Conservation (phyloP, 2,113 vertebrate species). For the Origma solitaria region DNA sequence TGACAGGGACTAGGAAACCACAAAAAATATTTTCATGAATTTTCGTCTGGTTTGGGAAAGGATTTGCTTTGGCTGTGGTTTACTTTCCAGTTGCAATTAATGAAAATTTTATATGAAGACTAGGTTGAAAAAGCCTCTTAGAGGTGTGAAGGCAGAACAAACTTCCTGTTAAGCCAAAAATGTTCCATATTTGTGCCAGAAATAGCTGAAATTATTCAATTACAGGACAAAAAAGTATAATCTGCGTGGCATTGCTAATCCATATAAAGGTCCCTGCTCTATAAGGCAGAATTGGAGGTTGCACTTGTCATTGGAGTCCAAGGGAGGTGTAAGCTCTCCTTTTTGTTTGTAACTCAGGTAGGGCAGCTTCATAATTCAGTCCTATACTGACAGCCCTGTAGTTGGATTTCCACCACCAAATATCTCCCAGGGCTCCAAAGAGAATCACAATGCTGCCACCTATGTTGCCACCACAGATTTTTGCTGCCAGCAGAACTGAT, state of each 20-base stretch:
- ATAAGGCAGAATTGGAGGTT: neutral
- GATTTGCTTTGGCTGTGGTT: neutral
- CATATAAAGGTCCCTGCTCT: neutral
- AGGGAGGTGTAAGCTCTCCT: neutral
- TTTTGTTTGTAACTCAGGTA: neutral
- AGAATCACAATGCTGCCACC: neutral
- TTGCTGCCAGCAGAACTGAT: neutral
- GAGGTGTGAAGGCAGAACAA: fast-evolving
- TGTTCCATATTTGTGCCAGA: neutral
- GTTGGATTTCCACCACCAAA: neutral
- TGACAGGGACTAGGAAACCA: neutral
- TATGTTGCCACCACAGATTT: neutral
- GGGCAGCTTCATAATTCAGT: neutral
- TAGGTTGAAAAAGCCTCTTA: neutral
- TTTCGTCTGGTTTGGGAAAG: neutral
- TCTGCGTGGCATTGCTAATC: neutral
- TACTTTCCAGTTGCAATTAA: neutral
- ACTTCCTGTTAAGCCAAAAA: neutral
- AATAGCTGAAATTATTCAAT: neutral
- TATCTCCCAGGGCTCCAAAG: neutral
- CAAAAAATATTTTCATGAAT: neutral
- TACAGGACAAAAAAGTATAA: neutral
- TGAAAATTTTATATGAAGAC: neutral
- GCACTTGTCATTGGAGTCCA: neutral
- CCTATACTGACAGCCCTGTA: neutral